These are phyloP conservation scores for Ophiodon elongatus DNA, from an alignment of 2,113 vertebrate species.

Conservation along the genomic window DNA sequence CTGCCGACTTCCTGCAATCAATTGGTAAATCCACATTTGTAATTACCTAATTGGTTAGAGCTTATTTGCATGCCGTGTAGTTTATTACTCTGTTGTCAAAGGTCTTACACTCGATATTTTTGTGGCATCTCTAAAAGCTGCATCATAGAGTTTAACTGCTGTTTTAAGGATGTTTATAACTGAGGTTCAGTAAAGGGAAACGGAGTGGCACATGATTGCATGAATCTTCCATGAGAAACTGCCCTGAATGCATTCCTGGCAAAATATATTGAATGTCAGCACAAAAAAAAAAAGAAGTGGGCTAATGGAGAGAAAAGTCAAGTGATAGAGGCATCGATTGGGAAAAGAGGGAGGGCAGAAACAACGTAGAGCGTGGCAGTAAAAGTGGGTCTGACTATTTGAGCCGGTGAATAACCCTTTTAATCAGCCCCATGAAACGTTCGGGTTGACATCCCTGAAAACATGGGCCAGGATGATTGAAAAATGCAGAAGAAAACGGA, in stretches of 20 bases:
- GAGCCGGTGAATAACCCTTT: background rate
- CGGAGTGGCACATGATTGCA: background rate
- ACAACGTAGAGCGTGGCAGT: background rate
- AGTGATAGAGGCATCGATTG: background rate
- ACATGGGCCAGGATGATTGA: background rate
- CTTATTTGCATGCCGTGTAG: background rate
- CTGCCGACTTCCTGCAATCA: background rate
- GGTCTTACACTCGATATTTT: background rate
- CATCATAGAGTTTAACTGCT: background rate
- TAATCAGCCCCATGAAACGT: background rate
- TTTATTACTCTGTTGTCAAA: background rate
- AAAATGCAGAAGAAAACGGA: no score
- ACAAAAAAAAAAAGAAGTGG: conserved; percentile 6
- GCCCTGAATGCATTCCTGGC: conserved; percentile 5
- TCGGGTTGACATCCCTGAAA: background rate
- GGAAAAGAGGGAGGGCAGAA: background rate
- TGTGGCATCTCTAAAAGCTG: background rate
- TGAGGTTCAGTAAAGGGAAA: background rate
- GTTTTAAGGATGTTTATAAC: background rate
- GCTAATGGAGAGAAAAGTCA: conserved; percentile 34
- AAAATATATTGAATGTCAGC: conserved; percentile 15
- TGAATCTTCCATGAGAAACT: background rate
- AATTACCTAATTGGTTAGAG: background rate
- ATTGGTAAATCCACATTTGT: background rate
- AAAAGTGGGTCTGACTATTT: background rate